phyloP scores from a whole-genome alignment of 2,888 invertebrate species.

The Aleiodes alternator region DNA sequence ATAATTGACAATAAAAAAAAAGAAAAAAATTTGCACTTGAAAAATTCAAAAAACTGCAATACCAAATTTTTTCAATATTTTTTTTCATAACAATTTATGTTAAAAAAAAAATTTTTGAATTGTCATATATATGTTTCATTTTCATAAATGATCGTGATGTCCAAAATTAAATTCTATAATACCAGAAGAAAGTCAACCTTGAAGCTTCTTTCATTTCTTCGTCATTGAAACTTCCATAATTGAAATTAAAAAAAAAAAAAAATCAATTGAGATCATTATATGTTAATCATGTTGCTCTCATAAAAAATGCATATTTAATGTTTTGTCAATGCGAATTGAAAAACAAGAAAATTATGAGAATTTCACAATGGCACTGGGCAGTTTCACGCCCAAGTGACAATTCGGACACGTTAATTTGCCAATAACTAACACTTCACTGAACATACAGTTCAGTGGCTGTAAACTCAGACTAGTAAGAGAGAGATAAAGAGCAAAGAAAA shows the following conservation, averaged over 20 bases:
- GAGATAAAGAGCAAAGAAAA: background rate
- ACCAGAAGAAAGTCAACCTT: background rate
- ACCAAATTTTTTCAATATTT: background rate
- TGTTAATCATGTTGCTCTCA: background rate
- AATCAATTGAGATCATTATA: background rate
- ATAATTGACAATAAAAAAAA: too few relatives aligned
- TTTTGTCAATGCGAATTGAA: constrained; percentile 8
- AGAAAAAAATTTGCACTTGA: too few relatives aligned
- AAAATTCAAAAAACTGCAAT: too few relatives aligned
- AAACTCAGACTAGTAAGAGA: background rate
- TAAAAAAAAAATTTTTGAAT: background rate
- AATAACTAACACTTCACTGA: constrained; percentile 2
- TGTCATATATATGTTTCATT: too few relatives aligned
- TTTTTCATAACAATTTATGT: background rate
- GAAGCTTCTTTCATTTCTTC: background rate
- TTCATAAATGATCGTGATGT: background rate
- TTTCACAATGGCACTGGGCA: constrained; percentile 9
- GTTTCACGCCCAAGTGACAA: constrained; percentile 39
- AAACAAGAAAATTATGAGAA: background rate
- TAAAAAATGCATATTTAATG: background rate
- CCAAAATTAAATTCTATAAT: background rate
- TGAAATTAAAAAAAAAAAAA: too few relatives aligned
- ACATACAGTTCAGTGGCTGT: background rate
- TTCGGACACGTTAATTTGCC: constrained; percentile 27
- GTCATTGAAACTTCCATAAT: too few relatives aligned